Evolutionary conservation across 2,888 invertebrate genomes (phyloP), one percentile per base, ranked within the genome.

Genomic region (Oxytorus armatus): DNA sequence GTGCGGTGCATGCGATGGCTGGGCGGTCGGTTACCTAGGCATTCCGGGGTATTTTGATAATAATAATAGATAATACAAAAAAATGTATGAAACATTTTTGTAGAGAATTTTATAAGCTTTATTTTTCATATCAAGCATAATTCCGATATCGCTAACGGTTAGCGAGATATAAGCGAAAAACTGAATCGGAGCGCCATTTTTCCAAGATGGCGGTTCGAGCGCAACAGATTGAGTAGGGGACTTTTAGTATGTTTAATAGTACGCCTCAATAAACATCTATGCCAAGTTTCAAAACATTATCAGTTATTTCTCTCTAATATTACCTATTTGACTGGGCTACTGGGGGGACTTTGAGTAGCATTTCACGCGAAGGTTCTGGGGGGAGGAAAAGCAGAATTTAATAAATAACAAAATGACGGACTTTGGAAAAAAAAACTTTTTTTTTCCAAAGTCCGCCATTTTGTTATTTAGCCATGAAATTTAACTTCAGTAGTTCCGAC

Each of bases 241-340:
- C 33, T 55, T 55, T 55, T 29, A 14, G 55, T 55, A 55, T 55
- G 33, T 55, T 55, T 14, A 55, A 55, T 33, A 33, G 55, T 29
- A 55, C 29, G 55, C 55, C 55, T 1, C 14, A 55, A 55, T 55
- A 5, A 55, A 55, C 55, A 33, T 55, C 11, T 55, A n/a, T 29
- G 29, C 55, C 25, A 55, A 55, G 29, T 29, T 14, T 29, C 55
- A 25, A 33, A 29, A n/a, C n/a, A n/a, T 14, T 55, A 55, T 14
- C 55, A 14, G n/a, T 55, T 33, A 29, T n/a, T 55, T 29, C 29
- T 33, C 29, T 55, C n/a, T 29, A n/a, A n/a, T n/a, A n/a, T n/a
- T 10, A 29, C 55, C 29, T 29, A 55, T 55, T 14, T 33, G 33
- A 55, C 55, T 55, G 55, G 55, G n/a, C 55, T 55, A 70, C 51